phyloP scores from a whole-genome alignment of 2,888 invertebrate genomes.

The Trypoxylon attenuatum region DNA sequence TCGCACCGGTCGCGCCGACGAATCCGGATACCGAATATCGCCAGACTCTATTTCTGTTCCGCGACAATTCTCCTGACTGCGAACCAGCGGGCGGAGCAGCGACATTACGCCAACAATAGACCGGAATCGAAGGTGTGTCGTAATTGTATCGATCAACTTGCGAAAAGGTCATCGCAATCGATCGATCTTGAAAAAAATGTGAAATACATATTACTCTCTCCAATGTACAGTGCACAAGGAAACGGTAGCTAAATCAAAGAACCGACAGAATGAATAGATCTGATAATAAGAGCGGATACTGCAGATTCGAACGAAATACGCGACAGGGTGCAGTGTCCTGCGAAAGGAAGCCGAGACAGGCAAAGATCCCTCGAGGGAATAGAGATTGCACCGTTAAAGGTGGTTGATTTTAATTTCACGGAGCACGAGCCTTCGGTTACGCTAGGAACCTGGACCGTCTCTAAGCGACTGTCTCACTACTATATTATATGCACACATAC shows the following conservation, averaged over 20 bases:
- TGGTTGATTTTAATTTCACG: constrained; percentile 75
- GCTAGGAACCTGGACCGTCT: constrained; percentile 66
- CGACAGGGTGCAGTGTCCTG: neutral
- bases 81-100: neutral
- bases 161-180: neutral
- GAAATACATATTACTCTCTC: too few relatives aligned
- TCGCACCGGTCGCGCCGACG: too few relatives aligned
- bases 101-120: neutral
- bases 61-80: neutral
- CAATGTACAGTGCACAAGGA: too few relatives aligned
- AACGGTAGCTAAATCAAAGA: too few relatives aligned
- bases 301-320: neutral
- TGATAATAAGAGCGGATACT: too few relatives aligned
- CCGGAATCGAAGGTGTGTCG: neutral
- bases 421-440: constrained; percentile 72
- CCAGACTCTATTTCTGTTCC: neutral
- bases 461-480: constrained; percentile 52
- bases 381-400: constrained; percentile 70
- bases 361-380: constrained; percentile 38
- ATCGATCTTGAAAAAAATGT: neutral
- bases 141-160: neutral
- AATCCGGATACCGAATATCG: neutral
- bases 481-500: constrained; percentile 8
- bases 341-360: neutral
- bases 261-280: too few relatives aligned